These are phyloP conservation scores for Cyphomyrus plagiostoma DNA, from an alignment of 2,113 vertebrate genomes.

Conservation along the genomic window DNA sequence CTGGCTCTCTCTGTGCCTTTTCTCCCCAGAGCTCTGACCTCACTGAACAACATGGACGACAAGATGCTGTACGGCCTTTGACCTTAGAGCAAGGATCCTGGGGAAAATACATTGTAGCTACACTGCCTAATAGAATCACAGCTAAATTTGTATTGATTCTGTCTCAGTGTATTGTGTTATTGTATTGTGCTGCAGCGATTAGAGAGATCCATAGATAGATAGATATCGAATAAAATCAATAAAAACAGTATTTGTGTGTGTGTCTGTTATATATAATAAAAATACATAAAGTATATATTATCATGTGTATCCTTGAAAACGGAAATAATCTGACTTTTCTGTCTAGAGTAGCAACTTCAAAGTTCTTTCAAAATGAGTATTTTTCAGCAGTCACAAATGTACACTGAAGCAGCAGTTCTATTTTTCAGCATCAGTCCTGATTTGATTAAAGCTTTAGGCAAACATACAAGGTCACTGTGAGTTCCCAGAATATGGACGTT, in stretches of 20 bases:
- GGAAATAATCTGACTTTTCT: background rate
- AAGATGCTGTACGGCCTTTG: background rate
- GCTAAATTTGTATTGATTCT: background rate
- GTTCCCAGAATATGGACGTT: background rate
- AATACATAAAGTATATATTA: background rate
- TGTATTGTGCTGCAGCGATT: background rate
- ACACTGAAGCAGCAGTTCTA: background rate
- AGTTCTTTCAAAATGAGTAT: background rate
- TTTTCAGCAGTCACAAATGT: background rate
- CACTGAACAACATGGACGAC: background rate
- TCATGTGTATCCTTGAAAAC: background rate
- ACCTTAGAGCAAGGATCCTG: background rate
- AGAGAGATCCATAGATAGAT: background rate
- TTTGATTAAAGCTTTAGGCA: background rate
- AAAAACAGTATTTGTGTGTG: background rate
- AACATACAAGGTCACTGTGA: background rate
- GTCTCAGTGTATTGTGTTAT: background rate
- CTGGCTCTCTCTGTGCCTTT: background rate
- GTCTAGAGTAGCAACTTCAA: background rate
- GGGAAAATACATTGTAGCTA: background rate
- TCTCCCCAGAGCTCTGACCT: background rate
- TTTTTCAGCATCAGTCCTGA: background rate
- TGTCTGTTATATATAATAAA: background rate
- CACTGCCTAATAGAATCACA: background rate
- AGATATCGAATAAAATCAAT: background rate